Evolutionary conservation across 2,888 invertebrate species (phyloP).

Genomic region (Drosophila demipolita): DNA sequence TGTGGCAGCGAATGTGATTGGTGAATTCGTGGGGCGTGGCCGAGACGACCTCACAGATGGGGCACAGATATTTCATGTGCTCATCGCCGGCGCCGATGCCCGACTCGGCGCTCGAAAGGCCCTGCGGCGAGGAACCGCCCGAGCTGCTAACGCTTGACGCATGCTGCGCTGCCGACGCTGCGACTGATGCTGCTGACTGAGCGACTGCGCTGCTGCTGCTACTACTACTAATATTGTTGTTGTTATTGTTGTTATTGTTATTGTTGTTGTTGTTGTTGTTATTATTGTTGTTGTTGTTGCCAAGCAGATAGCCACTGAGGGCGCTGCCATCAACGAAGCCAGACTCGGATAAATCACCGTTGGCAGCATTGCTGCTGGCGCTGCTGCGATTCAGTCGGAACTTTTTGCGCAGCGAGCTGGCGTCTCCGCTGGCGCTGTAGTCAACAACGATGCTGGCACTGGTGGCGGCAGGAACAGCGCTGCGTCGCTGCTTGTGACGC

Average conservation of each 20-base stretch:
- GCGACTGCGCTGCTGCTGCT: conserved; percentile 14
- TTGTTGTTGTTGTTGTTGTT: conserved; percentile 20
- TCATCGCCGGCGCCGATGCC: conserved; percentile 83
- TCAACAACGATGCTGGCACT: conserved; percentile 72
- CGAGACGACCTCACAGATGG: conserved; percentile 88
- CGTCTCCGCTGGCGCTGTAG: conserved; percentile 65
- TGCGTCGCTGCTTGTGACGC: conserved; percentile 81
- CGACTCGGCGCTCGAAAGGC: conserved; percentile 62
- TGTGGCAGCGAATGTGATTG: conserved; percentile 89
- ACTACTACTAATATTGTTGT: conserved; percentile 9
- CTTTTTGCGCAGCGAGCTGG: conserved; percentile 83
- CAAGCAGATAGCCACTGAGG: conserved; percentile 71
- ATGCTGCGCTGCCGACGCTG: conserved; percentile 38
- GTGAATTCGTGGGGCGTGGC: conserved; percentile 89
- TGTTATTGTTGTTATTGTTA: conserved; percentile 19
- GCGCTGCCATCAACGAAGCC: conserved; percentile 84
- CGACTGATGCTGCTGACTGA: conserved; percentile 14
- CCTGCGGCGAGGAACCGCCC: conserved; percentile 82
- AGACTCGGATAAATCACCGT: conserved; percentile 76
- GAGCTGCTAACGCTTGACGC: conserved; percentile 69
- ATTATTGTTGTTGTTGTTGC: conserved; percentile 33
- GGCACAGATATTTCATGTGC: conserved; percentile 87
- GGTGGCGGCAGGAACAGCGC: conserved; percentile 48
- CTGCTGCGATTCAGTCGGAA: conserved; percentile 82
- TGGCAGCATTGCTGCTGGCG: conserved; percentile 35